Conservation (phyloP, 2,113 vertebrate species). For the Rutilus rutilus region DNA sequence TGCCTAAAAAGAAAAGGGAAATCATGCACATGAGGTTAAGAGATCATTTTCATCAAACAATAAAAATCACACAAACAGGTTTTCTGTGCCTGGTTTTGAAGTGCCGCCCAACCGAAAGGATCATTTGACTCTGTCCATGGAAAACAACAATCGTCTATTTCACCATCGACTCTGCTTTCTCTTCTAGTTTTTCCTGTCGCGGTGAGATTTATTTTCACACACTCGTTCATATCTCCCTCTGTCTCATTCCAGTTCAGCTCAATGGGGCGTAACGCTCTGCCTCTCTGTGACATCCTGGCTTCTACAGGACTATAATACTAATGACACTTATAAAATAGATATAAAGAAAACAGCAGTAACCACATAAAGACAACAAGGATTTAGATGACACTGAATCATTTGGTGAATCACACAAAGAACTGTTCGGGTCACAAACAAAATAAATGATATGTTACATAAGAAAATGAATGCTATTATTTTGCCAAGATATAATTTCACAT, state of each 20-base stretch:
- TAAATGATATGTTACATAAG: neutral
- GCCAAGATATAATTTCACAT: neutral
- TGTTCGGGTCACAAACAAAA: neutral
- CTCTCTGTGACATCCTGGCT: constrained; percentile 18
- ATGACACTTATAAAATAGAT: neutral
- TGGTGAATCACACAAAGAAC: neutral
- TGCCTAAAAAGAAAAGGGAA: neutral
- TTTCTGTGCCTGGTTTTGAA: neutral
- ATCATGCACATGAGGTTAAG: neutral
- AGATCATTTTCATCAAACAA: constrained; percentile 5
- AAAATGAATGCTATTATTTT: neutral
- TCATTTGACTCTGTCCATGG: neutral
- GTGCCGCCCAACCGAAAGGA: neutral
- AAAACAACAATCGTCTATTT: constrained; percentile 16
- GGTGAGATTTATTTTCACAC: constrained; percentile 19
- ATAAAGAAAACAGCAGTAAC: neutral
- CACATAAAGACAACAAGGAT: neutral
- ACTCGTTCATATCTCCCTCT: constrained; percentile 19
- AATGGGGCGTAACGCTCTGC: constrained; percentile 11
- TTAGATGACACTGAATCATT: neutral
- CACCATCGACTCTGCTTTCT: constrained; percentile 22
- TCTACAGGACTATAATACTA: neutral
- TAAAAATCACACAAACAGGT: neutral
- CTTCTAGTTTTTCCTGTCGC: constrained; percentile 17
- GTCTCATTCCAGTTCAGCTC: constrained; percentile 24